phyloP scores from a whole-genome alignment of 2,113 vertebrate species.

The Poeciliopsis retropinna region DNA sequence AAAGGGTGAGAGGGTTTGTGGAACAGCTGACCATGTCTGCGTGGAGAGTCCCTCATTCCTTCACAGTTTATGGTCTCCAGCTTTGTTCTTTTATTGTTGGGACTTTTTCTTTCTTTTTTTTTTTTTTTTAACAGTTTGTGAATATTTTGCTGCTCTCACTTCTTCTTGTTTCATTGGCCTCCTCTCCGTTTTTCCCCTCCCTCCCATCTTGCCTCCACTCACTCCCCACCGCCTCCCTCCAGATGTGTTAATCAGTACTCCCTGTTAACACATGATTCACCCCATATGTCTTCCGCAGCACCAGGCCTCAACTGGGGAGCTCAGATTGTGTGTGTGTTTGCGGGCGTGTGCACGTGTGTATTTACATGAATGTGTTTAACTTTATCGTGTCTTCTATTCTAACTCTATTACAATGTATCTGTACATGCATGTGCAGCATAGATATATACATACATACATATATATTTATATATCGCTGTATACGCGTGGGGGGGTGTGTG shows the following conservation, averaged over 20 bases:
- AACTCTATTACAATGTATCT: conserved; percentile 20
- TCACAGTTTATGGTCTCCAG: conserved; percentile 24
- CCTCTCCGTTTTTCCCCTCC: neutral
- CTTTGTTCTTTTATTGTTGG: conserved; percentile 35
- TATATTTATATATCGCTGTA: too few relatives aligned
- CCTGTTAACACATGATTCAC: conserved; percentile 92
- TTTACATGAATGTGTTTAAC: conserved; percentile 64
- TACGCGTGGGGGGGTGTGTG: neutral
- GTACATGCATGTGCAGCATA: neutral
- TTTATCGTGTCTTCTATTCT: conserved; percentile 61
- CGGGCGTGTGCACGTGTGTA: conserved; percentile 41
- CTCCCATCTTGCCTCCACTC: conserved; percentile 15
- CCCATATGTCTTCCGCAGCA: conserved; percentile 93
- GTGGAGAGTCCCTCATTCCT: conserved; percentile 55
- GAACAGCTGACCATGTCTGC: conserved; percentile 65
- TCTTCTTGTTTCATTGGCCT: conserved; percentile 22
- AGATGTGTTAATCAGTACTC: conserved; percentile 98
- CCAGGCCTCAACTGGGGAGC: conserved; percentile 73
- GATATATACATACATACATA: too few relatives aligned
- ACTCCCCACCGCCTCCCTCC: conserved; percentile 74
- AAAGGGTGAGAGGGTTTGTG: conserved; percentile 42
- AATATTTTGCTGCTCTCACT: conserved; percentile 21
- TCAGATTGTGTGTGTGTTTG: conserved; percentile 42
- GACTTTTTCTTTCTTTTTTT: conserved; percentile 1
- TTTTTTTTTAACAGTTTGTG: conserved; percentile 30